Evolutionary conservation across 2,888 invertebrate species (phyloP).

Genomic region (Nephrotoma guestfalica): DNA sequence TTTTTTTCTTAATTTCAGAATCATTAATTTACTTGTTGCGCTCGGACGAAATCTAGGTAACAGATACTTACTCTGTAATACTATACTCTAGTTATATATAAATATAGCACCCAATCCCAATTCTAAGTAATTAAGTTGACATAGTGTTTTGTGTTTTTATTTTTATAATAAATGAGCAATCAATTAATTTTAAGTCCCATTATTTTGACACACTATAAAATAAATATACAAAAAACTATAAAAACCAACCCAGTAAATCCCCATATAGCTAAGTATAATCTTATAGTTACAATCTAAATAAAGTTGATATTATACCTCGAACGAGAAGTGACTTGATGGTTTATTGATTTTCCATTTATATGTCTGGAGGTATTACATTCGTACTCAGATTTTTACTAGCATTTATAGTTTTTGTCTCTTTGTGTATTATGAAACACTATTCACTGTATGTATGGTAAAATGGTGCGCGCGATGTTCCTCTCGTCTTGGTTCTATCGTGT

Average conservation of each 20-base stretch:
- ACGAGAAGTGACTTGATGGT: neutral
- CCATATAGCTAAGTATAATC: neutral
- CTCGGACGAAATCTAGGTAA: neutral
- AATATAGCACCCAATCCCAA: neutral
- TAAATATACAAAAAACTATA: neutral
- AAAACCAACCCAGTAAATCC: neutral
- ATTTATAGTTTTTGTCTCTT: neutral
- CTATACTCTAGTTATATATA: neutral
- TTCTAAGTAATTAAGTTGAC: neutral
- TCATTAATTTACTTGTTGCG: neutral
- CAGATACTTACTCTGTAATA: neutral
- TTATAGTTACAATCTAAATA: neutral
- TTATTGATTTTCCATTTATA: neutral
- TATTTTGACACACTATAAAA: neutral
- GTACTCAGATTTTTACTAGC: neutral
- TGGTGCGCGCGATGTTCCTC: neutral
- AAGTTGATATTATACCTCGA: neutral
- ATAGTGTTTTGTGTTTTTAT: neutral
- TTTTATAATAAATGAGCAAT: neutral
- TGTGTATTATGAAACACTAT: neutral
- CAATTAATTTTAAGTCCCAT: neutral
- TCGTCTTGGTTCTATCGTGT: neutral
- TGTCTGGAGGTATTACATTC: neutral
- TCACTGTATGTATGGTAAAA: neutral
- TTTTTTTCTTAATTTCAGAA: neutral